A percentile compares a stretch with the other conserved stretches of the same genome.
These are phyloP conservation scores for Crotalus horridus DNA, from an alignment of 2,113 vertebrate genomes.

Conservation along the genomic window DNA sequence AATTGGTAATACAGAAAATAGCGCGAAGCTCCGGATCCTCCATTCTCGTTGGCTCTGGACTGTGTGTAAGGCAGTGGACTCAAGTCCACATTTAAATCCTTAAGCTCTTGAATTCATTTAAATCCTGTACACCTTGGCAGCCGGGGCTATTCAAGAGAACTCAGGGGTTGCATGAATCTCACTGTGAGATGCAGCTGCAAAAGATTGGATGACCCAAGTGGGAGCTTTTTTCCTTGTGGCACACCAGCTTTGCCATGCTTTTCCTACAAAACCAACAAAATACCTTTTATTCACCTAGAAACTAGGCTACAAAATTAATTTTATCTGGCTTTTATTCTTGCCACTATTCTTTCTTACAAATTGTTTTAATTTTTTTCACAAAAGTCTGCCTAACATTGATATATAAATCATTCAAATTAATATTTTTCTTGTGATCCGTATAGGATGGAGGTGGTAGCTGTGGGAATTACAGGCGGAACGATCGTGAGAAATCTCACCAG, in stretches of 20 bases:
- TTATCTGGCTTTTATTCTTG: neutral
- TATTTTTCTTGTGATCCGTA: rapidly evolving
- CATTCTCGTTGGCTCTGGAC: neutral
- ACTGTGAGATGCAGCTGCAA: neutral
- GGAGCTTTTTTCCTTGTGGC: too few species aligned
- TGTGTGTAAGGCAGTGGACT: neutral
- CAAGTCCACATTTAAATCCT: neutral
- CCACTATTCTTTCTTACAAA: neutral
- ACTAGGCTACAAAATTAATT: neutral
- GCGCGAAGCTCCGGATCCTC: neutral
- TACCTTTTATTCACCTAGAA: neutral
- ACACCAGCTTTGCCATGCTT: neutral
- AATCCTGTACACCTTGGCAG: neutral
- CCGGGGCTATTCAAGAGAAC: neutral
- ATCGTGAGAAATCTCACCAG: constrained; percentile 80
- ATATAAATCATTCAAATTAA: rapidly evolving
- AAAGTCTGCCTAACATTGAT: neutral
- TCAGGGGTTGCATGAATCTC: too few species aligned
- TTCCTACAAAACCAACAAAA: neutral
- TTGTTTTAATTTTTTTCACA: neutral
- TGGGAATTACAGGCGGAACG: constrained; percentile 70
- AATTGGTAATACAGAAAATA: neutral
- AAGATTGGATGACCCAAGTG: neutral
- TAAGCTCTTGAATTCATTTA: too few species aligned
- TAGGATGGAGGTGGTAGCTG: constrained; percentile 74